Base-by-base conservation (phyloP, 2,888 invertebrate genomes). In the Leuctra nigra region DNA sequence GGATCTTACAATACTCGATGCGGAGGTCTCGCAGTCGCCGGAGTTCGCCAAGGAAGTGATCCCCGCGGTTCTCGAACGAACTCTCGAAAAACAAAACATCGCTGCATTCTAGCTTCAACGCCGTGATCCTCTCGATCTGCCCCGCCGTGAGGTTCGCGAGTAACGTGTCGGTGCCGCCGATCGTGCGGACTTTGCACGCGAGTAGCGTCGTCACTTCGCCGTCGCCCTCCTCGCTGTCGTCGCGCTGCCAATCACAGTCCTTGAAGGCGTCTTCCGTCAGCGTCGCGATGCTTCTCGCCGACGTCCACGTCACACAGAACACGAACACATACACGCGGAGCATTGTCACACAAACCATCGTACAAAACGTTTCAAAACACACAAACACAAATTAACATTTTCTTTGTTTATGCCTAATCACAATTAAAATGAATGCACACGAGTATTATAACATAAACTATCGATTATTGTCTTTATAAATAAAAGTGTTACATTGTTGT, bases 1-100 rank as follows among this genome's bases (percentile, higher is more conserved):
- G 78, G 63, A 89, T 82, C 73, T 88, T 88, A 72, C 90, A 90
- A 61, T 81, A 83, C 65, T 87, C 87, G 68, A 90, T 79, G 61
- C 78, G 76, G 55, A 89, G 73, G 65, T 85, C 83, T 66, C 79
- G 80, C 38, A 89, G 74, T 59, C 82, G 78, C 53, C 81, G 79
- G 65, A 87, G 77, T 46, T 79, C 75, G 35, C 80, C 77, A 47
- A 85, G 70, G 62, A 84, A 79, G 64, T 78, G 77, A 73, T 41
- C 55, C 47, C 53, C 62, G 55, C 53, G 61, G 58, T 53, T 61
- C 59, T 79, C 79, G 59, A 85, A 70, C 53, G 82, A 82, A 67
- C 84, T 85, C 71, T 86, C 86, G 68, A 83, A 84, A 72, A 85
- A 85, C 62, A 86, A 72, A 62, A 83, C 82, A 68, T 86, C 86